A percentile compares a stretch with the other conserved stretches of the same genome.
phyloP scores from a whole-genome alignment of 2,797 vertebrate genomes.

The Erethizon dorsatum region DNA sequence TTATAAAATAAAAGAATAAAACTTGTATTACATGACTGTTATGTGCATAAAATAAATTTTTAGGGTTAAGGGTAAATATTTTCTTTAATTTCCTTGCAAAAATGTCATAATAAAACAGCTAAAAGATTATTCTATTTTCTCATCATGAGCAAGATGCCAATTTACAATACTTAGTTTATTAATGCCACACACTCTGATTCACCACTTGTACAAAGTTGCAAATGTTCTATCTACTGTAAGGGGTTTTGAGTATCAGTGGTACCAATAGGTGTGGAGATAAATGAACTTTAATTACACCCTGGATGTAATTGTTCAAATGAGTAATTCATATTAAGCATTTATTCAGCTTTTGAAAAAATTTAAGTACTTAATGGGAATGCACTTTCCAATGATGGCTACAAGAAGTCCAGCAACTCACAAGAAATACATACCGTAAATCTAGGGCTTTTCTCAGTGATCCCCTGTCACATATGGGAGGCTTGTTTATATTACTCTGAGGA shows the following conservation, averaged over 20 bases:
- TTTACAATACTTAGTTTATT: neutral
- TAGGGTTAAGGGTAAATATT: neutral
- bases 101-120: neutral
- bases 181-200: neutral
- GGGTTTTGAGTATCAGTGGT: neutral
- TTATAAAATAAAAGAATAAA: neutral
- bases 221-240: neutral
- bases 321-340: conserved; percentile 3
- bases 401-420: neutral
- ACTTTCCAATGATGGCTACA: neutral
- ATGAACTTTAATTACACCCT: neutral
- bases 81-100: neutral
- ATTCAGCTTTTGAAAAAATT: neutral
- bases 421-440: neutral
- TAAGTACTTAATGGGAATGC: neutral
- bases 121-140: neutral
- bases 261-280: neutral
- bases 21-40: neutral
- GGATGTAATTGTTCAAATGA: neutral
- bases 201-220: neutral
- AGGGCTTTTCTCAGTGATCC: neutral
- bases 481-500: neutral
- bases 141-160: neutral
- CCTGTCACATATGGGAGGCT: neutral
- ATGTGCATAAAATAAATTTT: neutral